phyloP scores from a whole-genome alignment of 1,140 invertebrate genomes.

The Hyphantria cunea region DNA sequence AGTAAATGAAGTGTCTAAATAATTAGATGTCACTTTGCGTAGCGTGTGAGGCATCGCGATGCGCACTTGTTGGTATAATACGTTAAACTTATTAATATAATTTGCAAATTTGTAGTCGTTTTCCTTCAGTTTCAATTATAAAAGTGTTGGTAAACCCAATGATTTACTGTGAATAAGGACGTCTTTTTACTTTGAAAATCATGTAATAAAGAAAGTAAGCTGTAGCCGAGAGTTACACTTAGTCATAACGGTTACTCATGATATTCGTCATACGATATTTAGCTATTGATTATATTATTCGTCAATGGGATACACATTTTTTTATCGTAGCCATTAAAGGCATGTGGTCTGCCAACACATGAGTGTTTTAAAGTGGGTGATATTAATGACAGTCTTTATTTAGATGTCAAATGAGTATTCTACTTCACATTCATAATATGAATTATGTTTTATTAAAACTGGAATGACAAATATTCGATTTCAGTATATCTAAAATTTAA shows the following conservation, averaged over 20 bases:
- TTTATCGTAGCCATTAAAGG: constrained; percentile 13
- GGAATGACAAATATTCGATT: too few relatives aligned
- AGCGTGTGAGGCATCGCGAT: constrained; percentile 40
- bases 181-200: too few relatives aligned
- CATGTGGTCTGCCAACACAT: constrained; percentile 18
- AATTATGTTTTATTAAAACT: too few relatives aligned
- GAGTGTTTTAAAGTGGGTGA: constrained; percentile 14
- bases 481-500: too few relatives aligned
- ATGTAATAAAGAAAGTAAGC: background rate
- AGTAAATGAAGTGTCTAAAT: constrained; percentile 80
- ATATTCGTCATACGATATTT: constrained; percentile 8
- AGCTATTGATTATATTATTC: constrained; percentile 16
- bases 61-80: background rate
- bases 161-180: background rate
- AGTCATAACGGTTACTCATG: constrained; percentile 24
- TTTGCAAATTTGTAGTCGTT: background rate
- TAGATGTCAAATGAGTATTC: too few relatives aligned
- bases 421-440: too few relatives aligned
- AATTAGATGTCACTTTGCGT: constrained; percentile 74
- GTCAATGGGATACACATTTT: constrained; percentile 20
- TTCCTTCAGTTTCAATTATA: background rate
- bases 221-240: background rate
- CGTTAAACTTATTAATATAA: background rate
- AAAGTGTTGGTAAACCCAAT: background rate
- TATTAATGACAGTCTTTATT: constrained; percentile 4